A percentile compares a stretch with the other conserved stretches of the same genome.
phyloP scores from a whole-genome alignment of 2,113 vertebrate genomes.

The Hemibagrus wyckioides region DNA sequence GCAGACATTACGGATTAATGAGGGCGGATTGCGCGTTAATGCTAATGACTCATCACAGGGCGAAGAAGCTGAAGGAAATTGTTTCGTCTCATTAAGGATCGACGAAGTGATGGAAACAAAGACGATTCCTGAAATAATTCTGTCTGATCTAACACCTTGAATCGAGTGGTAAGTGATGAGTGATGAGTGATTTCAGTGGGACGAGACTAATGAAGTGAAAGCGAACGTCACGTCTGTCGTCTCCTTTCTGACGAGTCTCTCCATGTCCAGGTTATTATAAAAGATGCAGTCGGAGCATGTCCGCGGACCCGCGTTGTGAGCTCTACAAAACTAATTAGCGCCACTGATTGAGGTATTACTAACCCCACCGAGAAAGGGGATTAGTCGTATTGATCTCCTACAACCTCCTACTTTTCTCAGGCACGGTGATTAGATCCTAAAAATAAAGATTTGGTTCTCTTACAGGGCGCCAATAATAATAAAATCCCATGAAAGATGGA shows the following conservation, averaged over 20 bases:
- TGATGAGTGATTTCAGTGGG: neutral
- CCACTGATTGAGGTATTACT: neutral
- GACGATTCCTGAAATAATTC: neutral
- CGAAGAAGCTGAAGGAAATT: constrained; percentile 8
- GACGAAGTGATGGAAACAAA: neutral
- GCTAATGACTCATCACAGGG: constrained; percentile 19
- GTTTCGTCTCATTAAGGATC: neutral
- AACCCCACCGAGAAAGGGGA: neutral
- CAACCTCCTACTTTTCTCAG: neutral
- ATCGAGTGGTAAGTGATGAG: too few species aligned
- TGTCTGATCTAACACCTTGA: neutral
- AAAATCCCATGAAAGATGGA: neutral
- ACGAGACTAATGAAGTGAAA: neutral
- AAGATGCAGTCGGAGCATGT: neutral
- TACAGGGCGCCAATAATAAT: neutral
- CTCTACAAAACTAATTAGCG: neutral
- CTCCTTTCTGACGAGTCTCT: neutral
- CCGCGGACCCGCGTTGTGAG: neutral
- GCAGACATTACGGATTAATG: neutral
- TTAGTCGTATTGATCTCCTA: neutral
- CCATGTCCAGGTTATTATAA: neutral
- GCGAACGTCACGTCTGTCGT: neutral
- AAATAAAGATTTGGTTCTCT: neutral
- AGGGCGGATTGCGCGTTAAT: neutral
- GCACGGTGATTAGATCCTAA: neutral